These are phyloP conservation scores for Shargacucullia verbasci DNA, from an alignment of 2,888 invertebrate genomes.

Conservation along the genomic window DNA sequence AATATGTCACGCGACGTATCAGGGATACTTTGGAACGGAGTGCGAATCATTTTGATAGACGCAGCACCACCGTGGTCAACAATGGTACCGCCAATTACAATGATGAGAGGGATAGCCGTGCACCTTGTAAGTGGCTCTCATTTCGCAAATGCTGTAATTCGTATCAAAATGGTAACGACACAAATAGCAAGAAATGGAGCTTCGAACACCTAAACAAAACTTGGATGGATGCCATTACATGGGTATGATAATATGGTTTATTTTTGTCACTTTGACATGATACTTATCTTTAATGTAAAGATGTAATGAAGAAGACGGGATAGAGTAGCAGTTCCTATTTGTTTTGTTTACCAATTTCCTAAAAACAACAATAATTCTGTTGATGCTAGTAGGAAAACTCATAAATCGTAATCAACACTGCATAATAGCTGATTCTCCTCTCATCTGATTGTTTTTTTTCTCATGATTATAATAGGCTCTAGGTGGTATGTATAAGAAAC, in stretches of 20 bases:
- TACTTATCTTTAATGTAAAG: background rate
- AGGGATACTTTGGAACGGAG: slow-evolving; percentile 85
- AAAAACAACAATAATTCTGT: too few relatives aligned
- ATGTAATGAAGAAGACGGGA: too few relatives aligned
- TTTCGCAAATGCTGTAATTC: slow-evolving; percentile 71
- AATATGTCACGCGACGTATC: slow-evolving; percentile 86
- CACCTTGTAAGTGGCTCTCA: slow-evolving; percentile 68
- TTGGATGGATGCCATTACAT: slow-evolving; percentile 88
- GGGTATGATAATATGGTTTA: slow-evolving; percentile 73
- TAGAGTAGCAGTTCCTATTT: too few relatives aligned
- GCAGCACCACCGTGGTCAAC: slow-evolving; percentile 78
- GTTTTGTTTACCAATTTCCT: too few relatives aligned
- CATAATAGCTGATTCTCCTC: too few relatives aligned
- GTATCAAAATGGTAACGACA: slow-evolving; percentile 65
- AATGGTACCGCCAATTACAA: slow-evolving; percentile 63
- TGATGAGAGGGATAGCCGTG: slow-evolving; percentile 67
- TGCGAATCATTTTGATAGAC: slow-evolving; percentile 84
- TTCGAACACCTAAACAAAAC: slow-evolving; percentile 79
- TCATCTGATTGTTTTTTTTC: too few relatives aligned
- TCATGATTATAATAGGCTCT: too few relatives aligned
- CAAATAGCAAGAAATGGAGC: slow-evolving; percentile 80
- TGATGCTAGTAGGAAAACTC: too few relatives aligned
- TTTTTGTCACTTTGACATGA: slow-evolving; percentile 12
- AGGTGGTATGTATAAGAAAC: too few relatives aligned
- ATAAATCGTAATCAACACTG: too few relatives aligned